These are phyloP conservation scores for Champsocephalus esox DNA, from an alignment of 2,797 vertebrate species.

Conservation along the genomic window DNA sequence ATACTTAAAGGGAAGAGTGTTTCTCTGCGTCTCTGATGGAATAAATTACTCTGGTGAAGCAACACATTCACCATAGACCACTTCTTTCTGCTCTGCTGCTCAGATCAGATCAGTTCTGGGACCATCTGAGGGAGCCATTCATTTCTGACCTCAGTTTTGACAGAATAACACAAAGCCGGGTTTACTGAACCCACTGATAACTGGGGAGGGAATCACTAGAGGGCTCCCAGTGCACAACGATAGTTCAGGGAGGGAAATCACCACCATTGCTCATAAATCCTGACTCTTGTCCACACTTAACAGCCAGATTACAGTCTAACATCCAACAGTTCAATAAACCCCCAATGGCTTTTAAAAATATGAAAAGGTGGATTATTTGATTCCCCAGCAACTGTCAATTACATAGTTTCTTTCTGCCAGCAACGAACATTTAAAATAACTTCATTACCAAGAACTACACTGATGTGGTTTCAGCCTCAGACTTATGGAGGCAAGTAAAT, in stretches of 20 bases:
- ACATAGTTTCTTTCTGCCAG: background rate
- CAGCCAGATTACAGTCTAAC: conserved; percentile 13
- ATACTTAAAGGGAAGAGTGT: conserved; percentile 19
- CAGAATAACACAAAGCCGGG: conserved; percentile 41
- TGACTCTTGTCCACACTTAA: conserved; percentile 8
- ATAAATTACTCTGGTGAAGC: conserved; percentile 44
- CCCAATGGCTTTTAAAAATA: conserved; percentile 4
- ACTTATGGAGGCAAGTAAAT: no score
- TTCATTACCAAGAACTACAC: no score
- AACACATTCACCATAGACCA: conserved; percentile 22
- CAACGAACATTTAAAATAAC: no score
- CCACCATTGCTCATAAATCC: conserved; percentile 24
- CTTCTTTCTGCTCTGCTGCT: conserved; percentile 46
- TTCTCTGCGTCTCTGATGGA: conserved; percentile 38
- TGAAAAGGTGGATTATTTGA: conserved; percentile 14
- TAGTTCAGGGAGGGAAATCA: conserved; percentile 34
- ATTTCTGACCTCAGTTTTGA: conserved; percentile 58
- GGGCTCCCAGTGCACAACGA: conserved; percentile 11
- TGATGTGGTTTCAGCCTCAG: no score
- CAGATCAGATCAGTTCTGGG: conserved; percentile 55
- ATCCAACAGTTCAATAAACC: conserved; percentile 9
- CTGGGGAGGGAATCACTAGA: conserved; percentile 12
- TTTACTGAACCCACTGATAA: conserved; percentile 28
- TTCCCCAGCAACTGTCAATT: background rate
- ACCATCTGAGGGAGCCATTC: conserved; percentile 44